Evolutionary conservation across 2,797 vertebrate genomes (phyloP).

Genomic region (Dendrocincla fuliginosa): DNA sequence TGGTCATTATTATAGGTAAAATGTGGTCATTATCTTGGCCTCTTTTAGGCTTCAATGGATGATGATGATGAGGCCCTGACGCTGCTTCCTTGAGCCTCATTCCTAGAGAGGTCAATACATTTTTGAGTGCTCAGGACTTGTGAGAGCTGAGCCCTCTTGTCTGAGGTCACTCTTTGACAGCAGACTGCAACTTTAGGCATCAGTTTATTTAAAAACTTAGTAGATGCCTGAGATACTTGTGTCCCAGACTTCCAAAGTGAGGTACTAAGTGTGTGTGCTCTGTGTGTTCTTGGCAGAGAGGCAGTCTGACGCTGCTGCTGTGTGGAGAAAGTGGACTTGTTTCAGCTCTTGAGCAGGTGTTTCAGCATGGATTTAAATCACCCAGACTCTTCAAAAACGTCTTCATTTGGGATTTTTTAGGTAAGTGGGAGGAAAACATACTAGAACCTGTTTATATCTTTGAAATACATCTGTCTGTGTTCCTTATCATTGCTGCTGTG

Average conservation of each 20-base stretch:
- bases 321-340: slow-evolving; percentile 97
- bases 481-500: not conserved
- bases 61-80: not conserved
- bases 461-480: not conserved
- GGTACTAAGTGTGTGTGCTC: not conserved
- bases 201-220: not conserved
- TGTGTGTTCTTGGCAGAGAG: slow-evolving; percentile 83
- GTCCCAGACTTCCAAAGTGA: not conserved
- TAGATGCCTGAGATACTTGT: not conserved
- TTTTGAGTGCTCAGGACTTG: not conserved
- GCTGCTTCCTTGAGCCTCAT: not conserved
- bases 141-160: not conserved
- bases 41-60: not conserved
- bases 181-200: not conserved
- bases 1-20: not conserved
- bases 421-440: slow-evolving; percentile 75
- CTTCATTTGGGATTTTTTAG: slow-evolving; percentile 99
- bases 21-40: not conserved
- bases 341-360: slow-evolving; percentile 95
- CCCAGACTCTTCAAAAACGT: slow-evolving; percentile 98
- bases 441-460: not conserved
- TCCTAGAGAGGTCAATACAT: not conserved
- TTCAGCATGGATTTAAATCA: slow-evolving; percentile 97
- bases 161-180: not conserved
- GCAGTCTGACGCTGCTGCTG: slow-evolving; percentile 93